Percentiles rank a stretch among this genome's conserved stretches.
Conservation (phyloP, 2,888 invertebrate species). For the Globia sparganii region DNA sequence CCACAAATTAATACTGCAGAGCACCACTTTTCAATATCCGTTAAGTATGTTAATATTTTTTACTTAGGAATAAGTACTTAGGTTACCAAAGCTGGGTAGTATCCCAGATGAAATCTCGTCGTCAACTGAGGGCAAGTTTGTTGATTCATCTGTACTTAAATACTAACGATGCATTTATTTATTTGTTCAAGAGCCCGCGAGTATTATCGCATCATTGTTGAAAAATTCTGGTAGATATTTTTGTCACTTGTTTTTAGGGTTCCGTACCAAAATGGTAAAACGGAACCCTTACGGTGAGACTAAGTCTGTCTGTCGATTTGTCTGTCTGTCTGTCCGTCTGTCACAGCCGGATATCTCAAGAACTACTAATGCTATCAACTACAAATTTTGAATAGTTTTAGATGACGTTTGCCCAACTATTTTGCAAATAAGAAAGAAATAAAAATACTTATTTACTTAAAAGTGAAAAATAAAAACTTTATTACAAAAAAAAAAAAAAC, state of each 20-base stretch:
- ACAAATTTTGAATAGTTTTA: too few species aligned
- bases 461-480: too few species aligned
- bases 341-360: too few species aligned
- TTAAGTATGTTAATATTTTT: background rate
- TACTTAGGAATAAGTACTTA: background rate
- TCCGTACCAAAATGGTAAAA: too few species aligned
- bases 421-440: too few species aligned
- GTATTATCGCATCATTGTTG: constrained; percentile 18
- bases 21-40: constrained; percentile 50
- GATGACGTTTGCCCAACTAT: too few species aligned
- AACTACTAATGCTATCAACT: too few species aligned
- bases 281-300: too few species aligned
- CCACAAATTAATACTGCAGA: constrained; percentile 47
- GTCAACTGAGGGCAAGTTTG: constrained; percentile 62
- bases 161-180: constrained; percentile 47
- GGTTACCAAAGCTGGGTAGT: constrained; percentile 46
- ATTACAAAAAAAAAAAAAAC: too few species aligned
- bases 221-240: constrained; percentile 25
- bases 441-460: too few species aligned
- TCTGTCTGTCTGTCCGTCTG: too few species aligned
- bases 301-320: too few species aligned
- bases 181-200: constrained; percentile 23
- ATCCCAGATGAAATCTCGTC: constrained; percentile 52
- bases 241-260: background rate
- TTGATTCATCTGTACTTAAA: constrained; percentile 66